Evolutionary conservation across 30 jellyfish, hydroid and myxozoan genomes (phyloP).

Genomic region (Cassiopea xamachana): DNA sequence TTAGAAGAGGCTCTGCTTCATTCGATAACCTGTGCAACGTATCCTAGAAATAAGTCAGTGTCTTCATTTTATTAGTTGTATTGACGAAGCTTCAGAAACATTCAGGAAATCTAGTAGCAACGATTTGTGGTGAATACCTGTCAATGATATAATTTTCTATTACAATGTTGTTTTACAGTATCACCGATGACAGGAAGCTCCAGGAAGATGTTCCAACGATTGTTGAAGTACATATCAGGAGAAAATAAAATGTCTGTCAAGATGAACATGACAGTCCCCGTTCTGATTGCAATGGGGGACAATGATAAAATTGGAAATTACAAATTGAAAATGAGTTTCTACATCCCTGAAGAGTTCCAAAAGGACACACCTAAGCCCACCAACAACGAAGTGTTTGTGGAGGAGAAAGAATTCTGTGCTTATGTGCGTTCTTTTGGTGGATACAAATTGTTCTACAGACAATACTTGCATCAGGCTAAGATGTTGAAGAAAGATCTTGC

Average conservation of each 20-base stretch:
- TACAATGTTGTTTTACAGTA: background rate
- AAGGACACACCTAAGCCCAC: slow-evolving; percentile 53
- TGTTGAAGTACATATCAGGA: slow-evolving; percentile 54
- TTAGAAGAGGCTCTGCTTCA: too few species aligned
- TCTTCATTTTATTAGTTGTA: too few species aligned
- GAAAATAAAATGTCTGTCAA: slow-evolving; percentile 21
- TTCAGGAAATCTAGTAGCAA: too few species aligned
- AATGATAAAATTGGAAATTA: slow-evolving; percentile 15
- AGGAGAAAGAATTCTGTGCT: slow-evolving; percentile 36
- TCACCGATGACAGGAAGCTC: background rate
- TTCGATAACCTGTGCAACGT: too few species aligned
- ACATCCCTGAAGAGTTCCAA: slow-evolving; percentile 48
- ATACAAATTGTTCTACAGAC: background rate
- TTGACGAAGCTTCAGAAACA: too few species aligned
- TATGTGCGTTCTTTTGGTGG: slow-evolving; percentile 68
- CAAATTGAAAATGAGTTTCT: slow-evolving; percentile 60
- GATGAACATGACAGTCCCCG: slow-evolving; percentile 77
- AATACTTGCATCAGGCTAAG: slow-evolving; percentile 1
- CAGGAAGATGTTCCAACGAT: slow-evolving; percentile 33
- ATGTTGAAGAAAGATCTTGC: slow-evolving; percentile 46
- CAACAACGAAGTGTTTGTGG: background rate
- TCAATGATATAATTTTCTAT: too few species aligned
- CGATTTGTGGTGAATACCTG: too few species aligned
- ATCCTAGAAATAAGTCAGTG: too few species aligned
- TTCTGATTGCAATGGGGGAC: background rate